Evolutionary conservation across 2,888 invertebrate species (phyloP), one percentile per base, ranked within the genome.

Genomic region (Phortica magna): DNA sequence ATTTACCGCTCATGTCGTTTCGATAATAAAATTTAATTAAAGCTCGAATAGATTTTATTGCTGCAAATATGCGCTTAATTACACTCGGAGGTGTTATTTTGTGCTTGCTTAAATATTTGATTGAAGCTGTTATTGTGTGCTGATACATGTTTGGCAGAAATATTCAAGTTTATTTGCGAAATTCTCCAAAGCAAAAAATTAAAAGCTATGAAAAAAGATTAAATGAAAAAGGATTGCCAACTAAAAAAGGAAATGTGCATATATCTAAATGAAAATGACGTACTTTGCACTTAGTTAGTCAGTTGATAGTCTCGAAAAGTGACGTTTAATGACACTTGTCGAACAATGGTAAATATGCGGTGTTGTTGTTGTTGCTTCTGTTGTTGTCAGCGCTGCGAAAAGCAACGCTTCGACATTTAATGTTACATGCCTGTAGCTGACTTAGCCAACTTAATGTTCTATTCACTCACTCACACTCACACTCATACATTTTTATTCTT

Each of bases 271-370:
- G 61, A 61, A 61, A 61, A 61, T 61, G 61, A 22, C 61, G 61
- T 22, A 19, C 48, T 48, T 67, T 41, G 67, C 39, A 41, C 42
- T 31, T 67, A 17, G 67, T 67, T 67, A 67, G 67, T 67, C 67
- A 42, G 67, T 67, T 67, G 70, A 71, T 71, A 71, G 53, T 71
- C 70, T 19, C 22, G 53, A 71, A 71, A 71, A 71, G 70, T 71
- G 70, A 55, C 70, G 70, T 39, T 71, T 71, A 71, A 71, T 71
- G 70, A 71, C 55, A 71, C 70, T 71, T 71, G 70, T 71, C 70
- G 70, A 71, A 71, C 70, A 71, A 71, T 71, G 70, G 55, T 71
- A 53, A 71, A 71, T 71, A 71, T 43, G 53, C 70, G 53, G 10
- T 55, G 70, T 31, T 61, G 22, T 22, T 17, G 17, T 61, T 61